A percentile compares a stretch with the other conserved stretches of the same genome.
Conservation (phyloP, 2,888 invertebrate genomes). For the Meiosimyza platycephala region DNA sequence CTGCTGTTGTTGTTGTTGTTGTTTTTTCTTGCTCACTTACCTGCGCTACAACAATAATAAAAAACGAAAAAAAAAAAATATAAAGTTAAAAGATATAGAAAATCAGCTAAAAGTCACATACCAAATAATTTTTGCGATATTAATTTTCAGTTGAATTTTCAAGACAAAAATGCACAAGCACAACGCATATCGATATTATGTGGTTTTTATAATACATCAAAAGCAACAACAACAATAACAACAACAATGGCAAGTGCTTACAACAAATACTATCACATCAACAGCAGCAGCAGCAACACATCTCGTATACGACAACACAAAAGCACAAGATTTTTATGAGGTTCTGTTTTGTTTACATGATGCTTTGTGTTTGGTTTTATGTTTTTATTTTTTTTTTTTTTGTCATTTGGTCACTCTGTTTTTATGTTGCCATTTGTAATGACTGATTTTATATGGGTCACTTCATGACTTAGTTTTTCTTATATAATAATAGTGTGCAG, state of each 20-base stretch:
- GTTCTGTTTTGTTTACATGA: neutral
- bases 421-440: neutral
- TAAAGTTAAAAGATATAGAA: slow-evolving; percentile 24
- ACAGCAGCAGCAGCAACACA: neutral
- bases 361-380: neutral
- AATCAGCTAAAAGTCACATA: slow-evolving; percentile 59
- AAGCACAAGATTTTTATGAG: slow-evolving; percentile 10
- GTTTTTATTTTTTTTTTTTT: neutral
- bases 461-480: slow-evolving; percentile 14
- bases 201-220: too few relatives aligned
- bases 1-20: neutral
- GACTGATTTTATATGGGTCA: slow-evolving; percentile 7
- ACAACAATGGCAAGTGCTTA: slow-evolving; percentile 19
- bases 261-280: slow-evolving; percentile 5
- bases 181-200: slow-evolving; percentile 15
- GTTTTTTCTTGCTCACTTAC: neutral
- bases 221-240: neutral
- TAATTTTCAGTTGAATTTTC: too few relatives aligned
- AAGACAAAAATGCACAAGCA: slow-evolving; percentile 17
- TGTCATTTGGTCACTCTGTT: slow-evolving; percentile 12
- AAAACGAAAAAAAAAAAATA: neutral
- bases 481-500: neutral
- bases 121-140: slow-evolving; percentile 35
- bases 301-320: too few relatives aligned
- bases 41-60: neutral